Base-by-base conservation (phyloP, 2,797 vertebrate genomes). In the Heterohyrax brucei region DNA sequence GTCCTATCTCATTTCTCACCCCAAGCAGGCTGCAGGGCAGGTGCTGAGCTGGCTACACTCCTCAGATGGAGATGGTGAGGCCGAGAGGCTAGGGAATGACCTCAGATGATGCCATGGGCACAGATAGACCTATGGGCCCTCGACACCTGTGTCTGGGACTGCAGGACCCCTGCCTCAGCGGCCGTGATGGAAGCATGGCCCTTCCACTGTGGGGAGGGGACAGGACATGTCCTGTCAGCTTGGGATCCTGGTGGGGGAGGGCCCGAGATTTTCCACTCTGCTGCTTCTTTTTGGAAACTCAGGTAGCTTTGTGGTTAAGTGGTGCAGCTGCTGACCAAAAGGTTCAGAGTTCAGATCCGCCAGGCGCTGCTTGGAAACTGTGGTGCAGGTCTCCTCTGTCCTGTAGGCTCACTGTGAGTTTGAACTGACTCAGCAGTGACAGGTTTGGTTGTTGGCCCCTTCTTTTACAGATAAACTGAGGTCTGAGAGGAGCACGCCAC, bases 191-290 rank as follows among this genome's bases (percentile, higher is more conserved):
- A n/a, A 82, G 91, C 24, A 0, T 0, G 16, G 92, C 70, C 21
- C 44, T 1, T 10, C 97, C 97, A 97, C 90, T 73, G 39, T 39
- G 39, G 39, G 39, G 39, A 95, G 92, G 72, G 48, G 96, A 95
- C 96, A 96, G 94, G 89, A 91, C 30, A 0, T 4, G 48, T 13
- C 95, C 56, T 56, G 84, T 14, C 0, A 0, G n/a, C 28, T 18
- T 5, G 53, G n/a, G n/a, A 44, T 5, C 28, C 46, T 0, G 30
- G 30, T 19, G 82, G 33, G 1, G 5, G 26, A 16, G 4, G 3
- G 7, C 9, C 10, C 21, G 0, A 19, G 44, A n/a, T 21, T 24
- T 66, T 76, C 83, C 21, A 1, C 33, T 8, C 28, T 39, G 39
- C 39, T 39, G 2, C 39, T 39, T 39, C 39, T 39, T 39, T 39